Conservation (phyloP, 2,888 invertebrate species). For the Spodoptera picta region DNA sequence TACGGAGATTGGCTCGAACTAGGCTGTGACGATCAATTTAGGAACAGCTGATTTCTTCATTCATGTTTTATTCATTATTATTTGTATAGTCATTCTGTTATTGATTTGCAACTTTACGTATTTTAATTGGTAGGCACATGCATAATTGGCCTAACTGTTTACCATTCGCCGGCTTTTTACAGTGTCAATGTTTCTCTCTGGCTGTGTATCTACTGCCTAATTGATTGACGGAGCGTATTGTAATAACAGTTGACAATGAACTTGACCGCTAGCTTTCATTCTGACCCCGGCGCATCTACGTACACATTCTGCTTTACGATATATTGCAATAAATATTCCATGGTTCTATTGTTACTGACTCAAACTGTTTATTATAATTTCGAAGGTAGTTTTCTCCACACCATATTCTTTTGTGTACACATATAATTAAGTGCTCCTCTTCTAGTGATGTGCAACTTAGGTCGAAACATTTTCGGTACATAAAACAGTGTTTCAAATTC, state of each 20-base stretch:
- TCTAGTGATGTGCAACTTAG: constrained; percentile 37
- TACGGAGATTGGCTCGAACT: constrained; percentile 57
- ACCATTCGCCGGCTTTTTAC: constrained; percentile 20
- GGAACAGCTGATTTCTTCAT: constrained; percentile 66
- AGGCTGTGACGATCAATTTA: constrained; percentile 42
- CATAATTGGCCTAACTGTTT: constrained; percentile 31
- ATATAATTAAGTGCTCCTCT: neutral
- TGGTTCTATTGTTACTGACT: neutral
- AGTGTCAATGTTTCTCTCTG: constrained; percentile 29
- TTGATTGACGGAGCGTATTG: constrained; percentile 19
- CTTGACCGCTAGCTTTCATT: constrained; percentile 37
- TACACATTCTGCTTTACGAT: no score
- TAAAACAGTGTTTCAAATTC: constrained; percentile 23
- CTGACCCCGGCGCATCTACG: constrained; percentile 16
- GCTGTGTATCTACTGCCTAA: neutral
- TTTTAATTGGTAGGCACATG: constrained; percentile 34
- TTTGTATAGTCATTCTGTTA: constrained; percentile 55
- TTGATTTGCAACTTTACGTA: constrained; percentile 32
- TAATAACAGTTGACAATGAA: constrained; percentile 35
- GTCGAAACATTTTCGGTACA: constrained; percentile 6
- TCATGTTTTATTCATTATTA: constrained; percentile 58
- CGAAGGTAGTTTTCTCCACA: constrained; percentile 5
- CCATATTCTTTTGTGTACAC: neutral
- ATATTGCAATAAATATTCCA: neutral
- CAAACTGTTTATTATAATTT: constrained; percentile 1